phyloP scores from a whole-genome alignment of 2,113 vertebrate genomes.

The Centropus bengalensis region DNA sequence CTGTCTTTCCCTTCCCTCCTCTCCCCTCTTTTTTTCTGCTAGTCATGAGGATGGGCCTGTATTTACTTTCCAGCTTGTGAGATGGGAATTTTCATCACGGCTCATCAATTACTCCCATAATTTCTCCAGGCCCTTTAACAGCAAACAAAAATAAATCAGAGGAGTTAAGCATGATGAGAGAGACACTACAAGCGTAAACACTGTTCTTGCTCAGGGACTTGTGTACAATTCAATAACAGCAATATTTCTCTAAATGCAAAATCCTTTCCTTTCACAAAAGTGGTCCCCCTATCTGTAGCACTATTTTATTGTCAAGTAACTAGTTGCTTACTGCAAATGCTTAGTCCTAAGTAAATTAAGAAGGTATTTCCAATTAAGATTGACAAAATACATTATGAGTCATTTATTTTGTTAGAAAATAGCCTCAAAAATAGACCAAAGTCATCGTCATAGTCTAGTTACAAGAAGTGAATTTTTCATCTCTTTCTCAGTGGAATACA shows the following conservation, averaged over 20 bases:
- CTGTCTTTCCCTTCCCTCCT: background rate
- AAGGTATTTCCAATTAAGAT: background rate
- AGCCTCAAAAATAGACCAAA: background rate
- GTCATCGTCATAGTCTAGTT: background rate
- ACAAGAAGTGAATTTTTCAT: background rate
- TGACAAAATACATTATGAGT: background rate
- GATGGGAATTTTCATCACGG: background rate
- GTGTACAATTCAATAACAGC: background rate
- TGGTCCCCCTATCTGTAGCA: background rate
- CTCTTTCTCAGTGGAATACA: background rate
- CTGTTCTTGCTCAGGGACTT: background rate
- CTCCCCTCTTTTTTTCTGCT: background rate
- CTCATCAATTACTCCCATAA: background rate
- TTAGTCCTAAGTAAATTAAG: background rate
- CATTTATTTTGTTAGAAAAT: background rate
- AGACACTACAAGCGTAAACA: background rate
- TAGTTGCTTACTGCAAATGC: background rate
- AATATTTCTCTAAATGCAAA: background rate
- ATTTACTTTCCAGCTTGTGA: background rate
- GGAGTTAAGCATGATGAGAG: background rate
- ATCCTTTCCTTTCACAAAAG: background rate
- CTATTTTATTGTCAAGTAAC: background rate
- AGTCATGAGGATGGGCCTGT: background rate
- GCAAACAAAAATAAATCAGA: conserved; percentile 5
- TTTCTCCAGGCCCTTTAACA: background rate